phyloP scores from a whole-genome alignment of 1,140 invertebrate genomes.

The Procambarus clarkii region DNA sequence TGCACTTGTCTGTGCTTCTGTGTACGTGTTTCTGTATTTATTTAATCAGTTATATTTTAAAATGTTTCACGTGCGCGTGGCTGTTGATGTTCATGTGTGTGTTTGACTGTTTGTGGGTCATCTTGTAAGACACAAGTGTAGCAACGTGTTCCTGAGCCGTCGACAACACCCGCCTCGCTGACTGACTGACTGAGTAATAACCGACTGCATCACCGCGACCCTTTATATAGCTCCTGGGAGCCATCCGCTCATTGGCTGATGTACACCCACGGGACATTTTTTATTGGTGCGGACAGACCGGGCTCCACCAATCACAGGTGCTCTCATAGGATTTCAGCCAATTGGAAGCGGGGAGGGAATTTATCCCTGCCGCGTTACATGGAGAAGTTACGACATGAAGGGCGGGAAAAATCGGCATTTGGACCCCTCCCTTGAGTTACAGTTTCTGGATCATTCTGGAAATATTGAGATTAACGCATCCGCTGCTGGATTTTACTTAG shows the following conservation, averaged over 20 bases:
- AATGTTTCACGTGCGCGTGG: no score
- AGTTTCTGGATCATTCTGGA: constrained; percentile 1
- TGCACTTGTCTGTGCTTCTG: no score
- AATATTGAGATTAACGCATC: constrained; percentile 37
- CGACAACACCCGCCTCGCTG: background rate
- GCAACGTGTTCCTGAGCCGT: no score
- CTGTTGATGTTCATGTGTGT: no score
- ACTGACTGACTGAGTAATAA: background rate
- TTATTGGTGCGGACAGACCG: background rate
- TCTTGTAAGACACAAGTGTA: no score
- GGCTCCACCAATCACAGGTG: constrained; percentile 57
- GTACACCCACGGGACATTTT: background rate
- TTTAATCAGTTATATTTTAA: no score
- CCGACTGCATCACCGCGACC: background rate
- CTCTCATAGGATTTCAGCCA: constrained; percentile 24
- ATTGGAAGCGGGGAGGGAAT: constrained; percentile 23
- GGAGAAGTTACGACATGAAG: constrained; percentile 26
- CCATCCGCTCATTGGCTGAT: constrained; percentile 7
- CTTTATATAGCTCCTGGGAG: background rate
- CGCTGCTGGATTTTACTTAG: constrained; percentile 15
- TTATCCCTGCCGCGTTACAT: constrained; percentile 34
- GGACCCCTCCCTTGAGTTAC: constrained; percentile 21
- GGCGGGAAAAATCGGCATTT: background rate
- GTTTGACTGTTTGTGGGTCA: no score
- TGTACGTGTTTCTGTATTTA: no score